Evolutionary conservation across 35 echinoderm and acorn worm genomes (phyloP), one percentile per base, ranked within the genome.

Genomic region (Anneissia japonica): DNA sequence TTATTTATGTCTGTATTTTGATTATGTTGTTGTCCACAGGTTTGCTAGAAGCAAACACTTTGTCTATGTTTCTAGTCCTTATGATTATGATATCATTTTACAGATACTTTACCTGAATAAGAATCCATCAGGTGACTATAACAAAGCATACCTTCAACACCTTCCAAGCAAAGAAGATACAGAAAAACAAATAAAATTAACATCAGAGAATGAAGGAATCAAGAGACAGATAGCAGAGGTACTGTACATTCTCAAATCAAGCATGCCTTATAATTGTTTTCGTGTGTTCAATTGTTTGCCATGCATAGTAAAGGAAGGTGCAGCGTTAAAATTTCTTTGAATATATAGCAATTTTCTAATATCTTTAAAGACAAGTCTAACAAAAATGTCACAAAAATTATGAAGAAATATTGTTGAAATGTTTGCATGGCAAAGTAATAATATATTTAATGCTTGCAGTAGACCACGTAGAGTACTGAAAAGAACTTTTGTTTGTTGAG

Each of bases 151-250:
- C 46, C 79, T 81, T 10, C 92, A 92, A 34, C 74, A 88, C 5
- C 82, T 87, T 7, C 96, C 96, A 13, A 94, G 89, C 51, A 89
- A 87, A 84, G 96, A 99, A 77, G 96, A 99, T 85, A 92, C 94
- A 75, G 92, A 99, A 73, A 94, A 93, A 85, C 92, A 99, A 40
- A 90, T 74, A 31, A 88, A 87, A 80, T 46, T 99, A 43, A 84
- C 92, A 36, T 92, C 96, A 36, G 96, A 99, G 37, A 99, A 99
- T 89, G 87, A 91, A 83, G 92, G 91, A 77, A 99, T 99, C 10
- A 99, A 99, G 79, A 91, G 83, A 84, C 92, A 99, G 84, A 89
- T 99, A 35, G 89, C 87, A 89, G 85, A 94, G 86, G 96, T 94
- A 84, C 82, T 87, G n/a, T 84, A 35, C 12, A 36, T 31, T 39